Base-by-base conservation (phyloP, 1,140 invertebrate genomes). In the Apis laboriosa region DNA sequence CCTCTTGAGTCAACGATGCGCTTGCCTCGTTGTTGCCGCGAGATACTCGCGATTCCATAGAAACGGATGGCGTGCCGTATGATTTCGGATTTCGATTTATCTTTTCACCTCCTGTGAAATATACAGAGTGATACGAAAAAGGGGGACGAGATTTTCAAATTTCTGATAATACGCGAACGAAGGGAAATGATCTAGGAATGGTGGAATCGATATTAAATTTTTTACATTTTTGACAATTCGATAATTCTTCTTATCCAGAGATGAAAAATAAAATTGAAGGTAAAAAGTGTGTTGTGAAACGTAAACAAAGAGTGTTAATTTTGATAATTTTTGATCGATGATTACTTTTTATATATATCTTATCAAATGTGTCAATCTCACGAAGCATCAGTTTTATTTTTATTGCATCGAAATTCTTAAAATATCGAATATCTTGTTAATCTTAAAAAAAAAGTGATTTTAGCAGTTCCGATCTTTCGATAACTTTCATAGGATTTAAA, bases 1-100 rank as follows among this genome's bases (percentile, higher is more conserved):
- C 53, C 53, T 19, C 49, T 72, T 17, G 70, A 55, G 51, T 55
- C 51, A 53, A 71, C 70, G 68, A 71, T 71, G 43, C 68, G 24
- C 12, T n/a, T 15, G 2, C 24, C n/a, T 11, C 49, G 60, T 43
- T 43, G 34, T 43, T 21, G 9, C 12, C 12, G 9, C 11, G 12
- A 63, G 12, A 61, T 34, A 34, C 34, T 2, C 60, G n/a, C 19
- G 66, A 67, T 49, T 49, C 66, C 43, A 5, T 49, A 15, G 21
- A 67, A 67, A 43, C 9, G 21, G 34, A 21, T 67, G 49, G 7
- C 13, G 7, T 61, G 9, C 15, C 11, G 8, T 8, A 17, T 9
- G 34, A 67, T 9, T 67, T 67, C 34, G n/a, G 7, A 24, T 63
- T 24, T 24, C 9, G 60, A 24, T 63, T 13, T 63, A 63, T 9